Conservation (phyloP, 2,888 invertebrate species). For the Gisinianus flammeolus region DNA sequence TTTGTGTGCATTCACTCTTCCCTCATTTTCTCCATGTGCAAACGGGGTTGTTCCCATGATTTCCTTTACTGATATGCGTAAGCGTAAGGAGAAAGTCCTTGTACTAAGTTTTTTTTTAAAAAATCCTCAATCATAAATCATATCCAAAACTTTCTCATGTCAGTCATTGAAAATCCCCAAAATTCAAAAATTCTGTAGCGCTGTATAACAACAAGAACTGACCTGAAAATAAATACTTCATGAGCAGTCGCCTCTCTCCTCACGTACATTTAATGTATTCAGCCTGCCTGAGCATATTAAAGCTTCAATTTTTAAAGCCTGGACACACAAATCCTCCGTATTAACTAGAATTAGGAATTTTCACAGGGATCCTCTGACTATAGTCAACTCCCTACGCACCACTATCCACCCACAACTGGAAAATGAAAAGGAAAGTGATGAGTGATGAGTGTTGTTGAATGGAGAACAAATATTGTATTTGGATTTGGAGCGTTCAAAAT, state of each 20-base stretch:
- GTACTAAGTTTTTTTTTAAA: background rate
- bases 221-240: background rate
- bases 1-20: too few relatives aligned
- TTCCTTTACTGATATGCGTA: too few relatives aligned
- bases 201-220: background rate
- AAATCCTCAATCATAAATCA: background rate
- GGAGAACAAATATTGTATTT: too few relatives aligned
- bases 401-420: too few relatives aligned
- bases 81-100: too few relatives aligned
- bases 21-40: too few relatives aligned
- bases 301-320: background rate
- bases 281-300: background rate
- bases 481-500: too few relatives aligned
- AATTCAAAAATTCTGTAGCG: background rate
- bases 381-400: too few relatives aligned
- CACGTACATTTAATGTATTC: background rate
- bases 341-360: background rate
- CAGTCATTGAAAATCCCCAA: background rate
- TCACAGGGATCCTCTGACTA: too few relatives aligned
- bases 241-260: background rate
- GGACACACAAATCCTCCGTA: background rate
- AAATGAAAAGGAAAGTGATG: too few relatives aligned
- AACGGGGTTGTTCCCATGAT: too few relatives aligned
- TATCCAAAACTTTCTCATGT: background rate
- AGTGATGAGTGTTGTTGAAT: too few relatives aligned